Percentiles rank a stretch among this genome's conserved stretches.
These are phyloP conservation scores for Parazoanthus atlanticus DNA, from an alignment of 92 coral and sea anemone genomes.

Conservation along the genomic window DNA sequence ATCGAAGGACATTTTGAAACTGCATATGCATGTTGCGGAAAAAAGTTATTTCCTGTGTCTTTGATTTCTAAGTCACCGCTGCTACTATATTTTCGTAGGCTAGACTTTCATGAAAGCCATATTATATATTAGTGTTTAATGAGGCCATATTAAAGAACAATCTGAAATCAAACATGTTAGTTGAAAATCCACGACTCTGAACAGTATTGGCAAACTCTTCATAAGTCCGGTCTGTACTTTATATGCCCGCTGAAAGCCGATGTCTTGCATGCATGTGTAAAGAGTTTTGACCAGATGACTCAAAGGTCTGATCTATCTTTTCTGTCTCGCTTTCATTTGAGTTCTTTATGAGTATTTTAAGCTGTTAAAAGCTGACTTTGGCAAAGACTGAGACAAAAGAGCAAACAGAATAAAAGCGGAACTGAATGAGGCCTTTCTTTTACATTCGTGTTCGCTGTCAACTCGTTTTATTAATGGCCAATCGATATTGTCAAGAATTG, in stretches of 20 bases:
- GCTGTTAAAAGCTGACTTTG: not conserved
- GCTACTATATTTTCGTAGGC: not conserved
- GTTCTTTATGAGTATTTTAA: not conserved
- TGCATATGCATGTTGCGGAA: not conserved
- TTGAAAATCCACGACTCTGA: not conserved
- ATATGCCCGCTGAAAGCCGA: not conserved
- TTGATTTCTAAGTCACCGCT: not conserved
- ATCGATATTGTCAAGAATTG: not conserved
- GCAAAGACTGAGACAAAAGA: not conserved
- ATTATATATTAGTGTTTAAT: not conserved
- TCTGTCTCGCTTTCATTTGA: not conserved
- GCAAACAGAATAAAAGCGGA: not conserved
- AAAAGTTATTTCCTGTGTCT: not conserved
- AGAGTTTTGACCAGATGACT: not conserved
- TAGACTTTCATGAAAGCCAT: not conserved
- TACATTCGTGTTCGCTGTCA: not conserved
- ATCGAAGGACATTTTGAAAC: not conserved
- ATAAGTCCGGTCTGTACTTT: too few species aligned
- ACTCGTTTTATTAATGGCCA: not conserved
- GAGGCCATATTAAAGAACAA: not conserved
- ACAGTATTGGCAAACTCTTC: not conserved
- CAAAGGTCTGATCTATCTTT: not conserved
- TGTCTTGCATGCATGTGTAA: not conserved
- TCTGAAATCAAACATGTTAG: not conserved
- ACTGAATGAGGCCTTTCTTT: not conserved